phyloP scores from a whole-genome alignment of 2,797 vertebrate species.

The Pangasius mekongensis region DNA sequence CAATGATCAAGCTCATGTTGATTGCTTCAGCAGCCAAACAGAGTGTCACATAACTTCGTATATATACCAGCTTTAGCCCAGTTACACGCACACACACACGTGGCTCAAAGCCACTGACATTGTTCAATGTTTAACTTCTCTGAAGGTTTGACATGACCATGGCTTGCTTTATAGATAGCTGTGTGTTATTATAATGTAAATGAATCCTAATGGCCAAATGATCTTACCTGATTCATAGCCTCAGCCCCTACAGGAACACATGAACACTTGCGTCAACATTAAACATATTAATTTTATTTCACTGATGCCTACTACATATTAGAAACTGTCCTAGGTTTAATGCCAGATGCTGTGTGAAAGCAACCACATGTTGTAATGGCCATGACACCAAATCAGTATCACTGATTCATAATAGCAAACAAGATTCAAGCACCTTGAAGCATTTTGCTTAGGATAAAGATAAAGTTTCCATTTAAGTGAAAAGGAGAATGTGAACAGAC shows the following conservation, averaged over 20 bases:
- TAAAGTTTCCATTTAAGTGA: background rate
- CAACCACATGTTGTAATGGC: slow-evolving; percentile 47
- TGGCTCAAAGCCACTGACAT: slow-evolving; percentile 11
- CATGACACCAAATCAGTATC: slow-evolving; percentile 4
- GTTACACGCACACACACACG: slow-evolving; percentile 20
- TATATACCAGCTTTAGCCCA: slow-evolving; percentile 62
- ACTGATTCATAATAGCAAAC: background rate
- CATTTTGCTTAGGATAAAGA: background rate
- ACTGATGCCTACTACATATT: background rate
- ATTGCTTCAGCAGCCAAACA: slow-evolving; percentile 59
- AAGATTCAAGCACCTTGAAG: slow-evolving; percentile 19
- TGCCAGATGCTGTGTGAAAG: slow-evolving; percentile 45
- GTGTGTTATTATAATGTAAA: background rate
- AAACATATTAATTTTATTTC: background rate
- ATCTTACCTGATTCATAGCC: background rate
- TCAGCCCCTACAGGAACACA: background rate
- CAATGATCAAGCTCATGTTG: slow-evolving; percentile 68
- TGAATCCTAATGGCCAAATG: background rate
- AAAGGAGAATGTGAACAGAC: background rate
- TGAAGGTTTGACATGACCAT: background rate
- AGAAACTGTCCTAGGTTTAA: slow-evolving; percentile 50
- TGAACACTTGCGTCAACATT: background rate
- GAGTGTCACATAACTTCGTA: slow-evolving; percentile 26
- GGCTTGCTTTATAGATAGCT: background rate
- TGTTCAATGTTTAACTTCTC: slow-evolving; percentile 46